These are phyloP conservation scores for Myrmophylax atrothorax DNA, from an alignment of 2,113 vertebrate genomes.

Conservation along the genomic window DNA sequence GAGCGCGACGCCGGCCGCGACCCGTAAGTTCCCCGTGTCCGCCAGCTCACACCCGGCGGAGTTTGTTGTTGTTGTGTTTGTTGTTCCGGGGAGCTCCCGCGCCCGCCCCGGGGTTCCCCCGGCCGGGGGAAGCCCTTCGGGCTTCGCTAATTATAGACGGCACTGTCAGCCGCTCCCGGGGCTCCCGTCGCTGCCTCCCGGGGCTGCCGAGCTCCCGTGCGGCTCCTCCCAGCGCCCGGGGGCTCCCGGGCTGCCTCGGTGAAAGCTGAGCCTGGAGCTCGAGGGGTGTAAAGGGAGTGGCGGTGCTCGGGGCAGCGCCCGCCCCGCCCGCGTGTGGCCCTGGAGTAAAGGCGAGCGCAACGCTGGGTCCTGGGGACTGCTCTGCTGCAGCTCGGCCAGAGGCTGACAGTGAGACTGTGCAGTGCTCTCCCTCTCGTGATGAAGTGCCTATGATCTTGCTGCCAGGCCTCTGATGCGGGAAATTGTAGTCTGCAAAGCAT, in stretches of 20 bases:
- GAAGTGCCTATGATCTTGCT: no score
- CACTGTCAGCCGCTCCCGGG: background rate
- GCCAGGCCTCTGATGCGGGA: background rate
- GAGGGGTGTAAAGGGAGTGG: background rate
- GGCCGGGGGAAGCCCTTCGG: background rate
- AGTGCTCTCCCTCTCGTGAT: fast-evolving
- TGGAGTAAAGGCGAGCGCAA: fast-evolving
- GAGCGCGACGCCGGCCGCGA: slow-evolving; percentile 90
- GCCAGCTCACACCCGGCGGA: background rate
- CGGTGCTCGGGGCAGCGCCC: background rate
- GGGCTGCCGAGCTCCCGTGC: background rate
- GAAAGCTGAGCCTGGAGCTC: background rate
- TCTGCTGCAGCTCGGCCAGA: fast-evolving
- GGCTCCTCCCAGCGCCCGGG: background rate
- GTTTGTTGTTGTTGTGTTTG: background rate
- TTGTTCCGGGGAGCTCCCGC: background rate
- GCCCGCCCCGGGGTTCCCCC: background rate
- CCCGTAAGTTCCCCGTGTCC: slow-evolving; percentile 74
- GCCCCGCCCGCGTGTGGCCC: fast-evolving
- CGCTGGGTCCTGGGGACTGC: no score
- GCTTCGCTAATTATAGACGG: slow-evolving; percentile 6
- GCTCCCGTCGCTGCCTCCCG: background rate
- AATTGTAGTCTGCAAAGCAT: background rate
- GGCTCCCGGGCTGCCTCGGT: background rate
- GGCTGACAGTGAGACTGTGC: background rate